A percentile compares a stretch with the other conserved stretches of the same genome.
Conservation (phyloP, 2,888 invertebrate genomes). For the Uloborus plumipes region DNA sequence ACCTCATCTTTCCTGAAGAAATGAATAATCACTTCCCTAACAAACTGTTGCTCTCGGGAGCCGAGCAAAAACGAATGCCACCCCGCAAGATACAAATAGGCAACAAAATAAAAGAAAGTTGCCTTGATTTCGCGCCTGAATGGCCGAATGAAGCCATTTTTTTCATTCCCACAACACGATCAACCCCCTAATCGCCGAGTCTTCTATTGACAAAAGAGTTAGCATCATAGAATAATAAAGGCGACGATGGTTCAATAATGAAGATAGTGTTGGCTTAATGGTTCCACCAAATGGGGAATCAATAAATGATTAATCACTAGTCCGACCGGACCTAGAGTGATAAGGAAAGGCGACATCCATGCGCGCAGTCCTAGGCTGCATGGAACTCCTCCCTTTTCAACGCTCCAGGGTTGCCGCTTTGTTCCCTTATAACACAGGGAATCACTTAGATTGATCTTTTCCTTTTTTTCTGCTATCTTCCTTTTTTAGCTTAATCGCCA, state of each 20-base stretch:
- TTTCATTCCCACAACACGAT: background rate
- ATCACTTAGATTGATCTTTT: constrained; percentile 4
- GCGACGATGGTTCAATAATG: constrained; percentile 56
- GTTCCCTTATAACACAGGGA: background rate
- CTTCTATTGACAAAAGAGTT: constrained; percentile 57
- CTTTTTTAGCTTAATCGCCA: constrained; percentile 1
- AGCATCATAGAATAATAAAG: constrained; percentile 55
- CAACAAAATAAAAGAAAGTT: too few species aligned
- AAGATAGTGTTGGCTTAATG: constrained; percentile 58
- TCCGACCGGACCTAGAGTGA: constrained; percentile 36
- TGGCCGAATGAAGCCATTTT: constrained; percentile 12
- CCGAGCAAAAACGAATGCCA: too few species aligned
- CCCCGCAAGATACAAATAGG: too few species aligned
- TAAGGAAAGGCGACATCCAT: constrained; percentile 40
- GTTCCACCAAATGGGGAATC: constrained; percentile 54
- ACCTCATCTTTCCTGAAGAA: too few species aligned
- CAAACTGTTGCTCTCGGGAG: too few species aligned
- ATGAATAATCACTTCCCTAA: too few species aligned
- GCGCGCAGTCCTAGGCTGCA: background rate
- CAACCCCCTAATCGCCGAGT: constrained; percentile 25
- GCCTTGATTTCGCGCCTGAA: background rate
- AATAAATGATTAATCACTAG: constrained; percentile 56
- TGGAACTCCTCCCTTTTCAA: background rate
- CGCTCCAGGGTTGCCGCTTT: constrained; percentile 12
- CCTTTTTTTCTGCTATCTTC: background rate